Percentiles rank a stretch among this genome's conserved stretches.
Conservation (phyloP, 2,888 invertebrate species). For the Germaria angustata region DNA sequence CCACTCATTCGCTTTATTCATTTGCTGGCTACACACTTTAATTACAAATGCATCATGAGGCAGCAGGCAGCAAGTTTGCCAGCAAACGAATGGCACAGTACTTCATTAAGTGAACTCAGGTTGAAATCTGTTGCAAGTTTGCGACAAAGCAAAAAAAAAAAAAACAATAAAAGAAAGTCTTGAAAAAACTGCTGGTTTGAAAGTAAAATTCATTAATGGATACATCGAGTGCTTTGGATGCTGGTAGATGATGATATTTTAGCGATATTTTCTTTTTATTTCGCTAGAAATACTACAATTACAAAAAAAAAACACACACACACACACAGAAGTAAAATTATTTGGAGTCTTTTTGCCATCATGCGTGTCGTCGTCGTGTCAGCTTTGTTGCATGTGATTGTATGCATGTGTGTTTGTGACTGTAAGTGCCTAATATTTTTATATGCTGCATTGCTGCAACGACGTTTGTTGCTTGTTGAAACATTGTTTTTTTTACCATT, state of each 20-base stretch:
- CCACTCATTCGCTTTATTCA: neutral
- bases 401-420: neutral
- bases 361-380: constrained; percentile 54
- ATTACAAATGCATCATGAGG: constrained; percentile 59
- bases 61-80: neutral
- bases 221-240: constrained; percentile 1
- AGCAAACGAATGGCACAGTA: neutral
- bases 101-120: constrained; percentile 61
- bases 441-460: constrained; percentile 35
- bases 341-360: constrained; percentile 31
- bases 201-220: constrained; percentile 46
- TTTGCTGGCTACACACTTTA: constrained; percentile 21
- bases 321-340: neutral
- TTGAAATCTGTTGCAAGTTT: constrained; percentile 63
- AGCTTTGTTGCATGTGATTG: constrained; percentile 7
- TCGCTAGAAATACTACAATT: neutral
- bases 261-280: constrained; percentile 37
- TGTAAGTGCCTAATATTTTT: constrained; percentile 39
- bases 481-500: constrained; percentile 25
- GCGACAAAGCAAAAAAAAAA: neutral
- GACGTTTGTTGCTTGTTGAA: constrained; percentile 28
- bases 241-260: constrained; percentile 33
- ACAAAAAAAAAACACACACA: neutral
- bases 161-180: constrained; percentile 32
- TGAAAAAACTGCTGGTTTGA: constrained; percentile 6